These are phyloP conservation scores for Dendropsophus ebraccatus DNA, from an alignment of 2,113 vertebrate genomes.

Conservation along the genomic window DNA sequence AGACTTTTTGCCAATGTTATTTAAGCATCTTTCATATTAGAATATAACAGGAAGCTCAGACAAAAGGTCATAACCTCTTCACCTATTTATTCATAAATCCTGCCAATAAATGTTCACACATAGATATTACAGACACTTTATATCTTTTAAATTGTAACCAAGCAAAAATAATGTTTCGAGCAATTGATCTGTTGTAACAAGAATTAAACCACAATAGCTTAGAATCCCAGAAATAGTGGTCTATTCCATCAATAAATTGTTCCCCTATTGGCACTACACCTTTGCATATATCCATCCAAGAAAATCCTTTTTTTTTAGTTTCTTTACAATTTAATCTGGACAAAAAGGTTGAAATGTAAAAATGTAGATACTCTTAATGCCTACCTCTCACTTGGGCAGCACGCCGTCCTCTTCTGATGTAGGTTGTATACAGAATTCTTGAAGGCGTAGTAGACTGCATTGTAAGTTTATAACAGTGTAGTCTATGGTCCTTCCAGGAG, in stretches of 20 bases:
- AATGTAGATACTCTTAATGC: too few relatives aligned
- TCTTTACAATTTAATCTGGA: not conserved
- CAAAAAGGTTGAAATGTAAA: not conserved
- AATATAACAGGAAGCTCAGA: slow-evolving; percentile 41
- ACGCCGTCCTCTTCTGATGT: too few relatives aligned
- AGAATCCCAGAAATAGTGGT: slow-evolving; percentile 10
- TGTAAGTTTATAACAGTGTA: too few relatives aligned
- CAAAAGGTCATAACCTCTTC: slow-evolving; percentile 19
- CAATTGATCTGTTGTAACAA: slow-evolving; percentile 16
- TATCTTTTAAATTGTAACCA: slow-evolving; percentile 26
- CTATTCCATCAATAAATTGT: not conserved
- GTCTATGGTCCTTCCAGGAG: too few relatives aligned
- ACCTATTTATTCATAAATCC: slow-evolving; percentile 34
- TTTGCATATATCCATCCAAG: not conserved
- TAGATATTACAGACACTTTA: slow-evolving; percentile 18
- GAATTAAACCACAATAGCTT: slow-evolving; percentile 16
- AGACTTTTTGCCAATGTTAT: slow-evolving; percentile 9
- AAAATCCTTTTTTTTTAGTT: not conserved
- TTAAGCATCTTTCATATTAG: slow-evolving; percentile 24
- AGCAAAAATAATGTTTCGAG: slow-evolving; percentile 3
- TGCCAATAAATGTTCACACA: slow-evolving; percentile 39
- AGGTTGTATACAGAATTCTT: too few relatives aligned
- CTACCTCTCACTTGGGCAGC: too few relatives aligned
- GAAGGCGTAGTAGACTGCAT: too few relatives aligned
- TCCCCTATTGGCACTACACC: not conserved